Evolutionary conservation across 2,888 invertebrate species (phyloP).

Genomic region (Nowickia ferox): DNA sequence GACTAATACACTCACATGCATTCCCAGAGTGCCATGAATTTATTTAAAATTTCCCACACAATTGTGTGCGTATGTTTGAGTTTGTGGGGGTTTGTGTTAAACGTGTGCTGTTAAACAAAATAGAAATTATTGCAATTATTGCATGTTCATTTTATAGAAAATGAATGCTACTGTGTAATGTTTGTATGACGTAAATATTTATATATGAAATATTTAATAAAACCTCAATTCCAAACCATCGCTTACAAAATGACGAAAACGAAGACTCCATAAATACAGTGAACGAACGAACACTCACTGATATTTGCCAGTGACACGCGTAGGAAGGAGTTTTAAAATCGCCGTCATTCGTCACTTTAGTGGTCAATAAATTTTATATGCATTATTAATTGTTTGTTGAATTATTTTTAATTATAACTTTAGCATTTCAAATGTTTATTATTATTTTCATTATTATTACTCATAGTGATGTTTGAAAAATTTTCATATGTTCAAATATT

Average conservation of each 20-base stretch:
- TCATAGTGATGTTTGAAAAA: neutral
- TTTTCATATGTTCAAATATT: neutral
- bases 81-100: neutral
- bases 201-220: constrained; percentile 40
- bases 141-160: constrained; percentile 56
- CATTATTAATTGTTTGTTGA: constrained; percentile 30
- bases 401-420: constrained; percentile 36
- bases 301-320: neutral
- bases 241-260: neutral
- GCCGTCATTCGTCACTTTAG: constrained; percentile 36
- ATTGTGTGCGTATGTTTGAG: neutral
- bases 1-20: neutral
- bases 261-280: neutral
- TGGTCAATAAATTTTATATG: constrained; percentile 12
- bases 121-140: constrained; percentile 69
- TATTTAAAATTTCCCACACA: neutral
- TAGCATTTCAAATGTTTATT: constrained; percentile 5
- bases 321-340: neutral
- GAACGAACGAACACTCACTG: neutral
- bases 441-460: constrained; percentile 25
- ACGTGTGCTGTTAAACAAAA: constrained; percentile 52
- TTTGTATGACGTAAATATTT: constrained; percentile 50
- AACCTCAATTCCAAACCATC: constrained; percentile 20
- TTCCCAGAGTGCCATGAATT: neutral
- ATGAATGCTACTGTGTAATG: constrained; percentile 67